Conservation (phyloP, 2,797 vertebrate species). For the Sparus aurata region DNA sequence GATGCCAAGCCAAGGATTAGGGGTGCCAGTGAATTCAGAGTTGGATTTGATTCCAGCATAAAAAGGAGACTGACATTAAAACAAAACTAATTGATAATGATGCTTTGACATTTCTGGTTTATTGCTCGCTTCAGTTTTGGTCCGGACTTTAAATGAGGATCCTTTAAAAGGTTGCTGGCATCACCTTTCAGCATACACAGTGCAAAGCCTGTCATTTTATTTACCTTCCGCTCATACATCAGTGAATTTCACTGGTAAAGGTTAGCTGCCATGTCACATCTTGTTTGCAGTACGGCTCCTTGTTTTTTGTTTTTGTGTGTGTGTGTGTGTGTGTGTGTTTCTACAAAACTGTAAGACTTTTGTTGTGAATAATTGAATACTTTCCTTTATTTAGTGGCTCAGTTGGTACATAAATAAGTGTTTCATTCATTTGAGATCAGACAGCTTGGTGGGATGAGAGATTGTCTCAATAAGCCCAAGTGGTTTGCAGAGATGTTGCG, state of each 20-base stretch:
- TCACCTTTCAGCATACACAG: not conserved
- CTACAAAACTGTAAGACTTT: not conserved
- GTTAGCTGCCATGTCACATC: slow-evolving; percentile 5
- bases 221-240: slow-evolving; percentile 7
- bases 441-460: slow-evolving; percentile 18
- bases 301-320: too few species aligned
- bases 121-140: slow-evolving; percentile 8
- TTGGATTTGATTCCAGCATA: slow-evolving; percentile 37
- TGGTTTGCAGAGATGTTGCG: slow-evolving; percentile 60
- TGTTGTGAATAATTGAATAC: not conserved
- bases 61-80: slow-evolving; percentile 36
- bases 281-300: not conserved
- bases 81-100: slow-evolving; percentile 38
- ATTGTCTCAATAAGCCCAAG: slow-evolving; percentile 33
- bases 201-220: slow-evolving; percentile 13
- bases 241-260: slow-evolving; percentile 17
- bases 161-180: slow-evolving; percentile 18
- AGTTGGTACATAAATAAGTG: slow-evolving; percentile 11
- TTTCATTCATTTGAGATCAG: slow-evolving; percentile 22
- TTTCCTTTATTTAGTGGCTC: not conserved
- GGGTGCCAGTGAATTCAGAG: slow-evolving; percentile 29
- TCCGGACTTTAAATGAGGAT: slow-evolving; percentile 23
- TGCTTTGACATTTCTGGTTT: slow-evolving; percentile 49
- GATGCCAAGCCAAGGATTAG: slow-evolving; percentile 44
- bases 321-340: too few species aligned